A percentile compares a stretch with the other conserved stretches of the same genome.
Evolutionary conservation across 2,113 vertebrate species (phyloP).

Genomic region (Corapipo altera): DNA sequence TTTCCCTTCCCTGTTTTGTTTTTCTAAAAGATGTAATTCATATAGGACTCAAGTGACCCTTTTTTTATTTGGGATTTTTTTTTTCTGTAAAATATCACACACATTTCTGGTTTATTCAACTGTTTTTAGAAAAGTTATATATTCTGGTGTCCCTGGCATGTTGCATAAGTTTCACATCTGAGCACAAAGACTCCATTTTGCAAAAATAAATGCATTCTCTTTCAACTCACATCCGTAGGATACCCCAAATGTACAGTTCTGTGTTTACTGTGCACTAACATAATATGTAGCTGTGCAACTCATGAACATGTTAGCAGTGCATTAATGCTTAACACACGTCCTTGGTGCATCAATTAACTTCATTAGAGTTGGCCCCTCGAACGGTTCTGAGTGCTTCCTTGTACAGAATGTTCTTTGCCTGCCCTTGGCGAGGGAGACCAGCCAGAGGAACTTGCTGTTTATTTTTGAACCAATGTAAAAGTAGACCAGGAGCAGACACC

Average conservation of each 20-base stretch:
- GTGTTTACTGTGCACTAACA: constrained; percentile 1
- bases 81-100: background rate
- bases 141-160: constrained; percentile 10
- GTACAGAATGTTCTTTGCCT: constrained; percentile 67
- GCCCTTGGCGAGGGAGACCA: constrained; percentile 38
- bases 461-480: constrained; percentile 68
- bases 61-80: background rate
- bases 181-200: constrained; percentile 53
- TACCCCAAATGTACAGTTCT: background rate
- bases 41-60: background rate
- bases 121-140: constrained; percentile 36
- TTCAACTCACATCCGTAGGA: background rate
- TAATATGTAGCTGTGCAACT: background rate
- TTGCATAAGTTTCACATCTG: background rate
- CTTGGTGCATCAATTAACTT: constrained; percentile 20
- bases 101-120: constrained; percentile 31
- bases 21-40: constrained; percentile 13
- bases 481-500: constrained; percentile 63
- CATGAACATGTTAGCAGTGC: background rate
- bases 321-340: background rate
- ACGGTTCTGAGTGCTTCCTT: constrained; percentile 41
- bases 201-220: constrained; percentile 43
- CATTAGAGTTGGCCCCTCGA: background rate
- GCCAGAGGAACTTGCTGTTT: constrained; percentile 67
- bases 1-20: background rate